Conservation (phyloP, 2,888 invertebrate genomes). For the Spicauda simplicius region DNA sequence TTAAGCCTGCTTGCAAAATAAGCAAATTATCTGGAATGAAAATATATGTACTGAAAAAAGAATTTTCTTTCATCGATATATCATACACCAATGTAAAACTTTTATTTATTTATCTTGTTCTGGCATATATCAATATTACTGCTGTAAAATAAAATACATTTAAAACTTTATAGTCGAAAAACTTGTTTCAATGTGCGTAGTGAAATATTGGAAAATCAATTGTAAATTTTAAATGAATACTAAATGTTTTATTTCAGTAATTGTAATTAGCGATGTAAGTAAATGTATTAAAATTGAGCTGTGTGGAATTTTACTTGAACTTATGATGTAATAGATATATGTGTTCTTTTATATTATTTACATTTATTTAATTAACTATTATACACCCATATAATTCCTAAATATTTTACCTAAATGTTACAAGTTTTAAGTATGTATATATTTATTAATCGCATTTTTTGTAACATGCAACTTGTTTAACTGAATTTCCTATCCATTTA, state of each 20-base stretch:
- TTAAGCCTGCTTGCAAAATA: neutral
- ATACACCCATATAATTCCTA: too few species aligned
- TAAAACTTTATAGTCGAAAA: conserved; percentile 14
- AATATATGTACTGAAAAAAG: neutral
- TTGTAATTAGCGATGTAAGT: conserved; percentile 13
- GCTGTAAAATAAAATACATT: conserved; percentile 6
- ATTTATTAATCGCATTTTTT: too few species aligned
- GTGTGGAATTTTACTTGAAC: neutral
- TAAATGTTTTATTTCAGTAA: conserved; percentile 2
- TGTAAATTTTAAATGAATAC: neutral
- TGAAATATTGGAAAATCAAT: neutral
- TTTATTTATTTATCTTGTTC: neutral
- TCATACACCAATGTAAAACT: neutral
- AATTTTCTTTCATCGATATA: neutral
- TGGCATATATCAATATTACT: neutral
- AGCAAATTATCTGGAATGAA: neutral
- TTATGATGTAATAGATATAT: neutral
- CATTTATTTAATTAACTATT: neutral
- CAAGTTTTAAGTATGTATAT: too few species aligned
- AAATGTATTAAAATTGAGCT: conserved; percentile 5
- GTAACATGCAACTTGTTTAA: too few species aligned
- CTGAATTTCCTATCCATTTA: too few species aligned
- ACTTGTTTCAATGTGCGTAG: conserved; percentile 13
- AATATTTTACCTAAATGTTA: too few species aligned
- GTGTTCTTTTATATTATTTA: neutral